Evolutionary conservation across 2,113 vertebrate species (phyloP).

Genomic region (Siphamia tubifer): DNA sequence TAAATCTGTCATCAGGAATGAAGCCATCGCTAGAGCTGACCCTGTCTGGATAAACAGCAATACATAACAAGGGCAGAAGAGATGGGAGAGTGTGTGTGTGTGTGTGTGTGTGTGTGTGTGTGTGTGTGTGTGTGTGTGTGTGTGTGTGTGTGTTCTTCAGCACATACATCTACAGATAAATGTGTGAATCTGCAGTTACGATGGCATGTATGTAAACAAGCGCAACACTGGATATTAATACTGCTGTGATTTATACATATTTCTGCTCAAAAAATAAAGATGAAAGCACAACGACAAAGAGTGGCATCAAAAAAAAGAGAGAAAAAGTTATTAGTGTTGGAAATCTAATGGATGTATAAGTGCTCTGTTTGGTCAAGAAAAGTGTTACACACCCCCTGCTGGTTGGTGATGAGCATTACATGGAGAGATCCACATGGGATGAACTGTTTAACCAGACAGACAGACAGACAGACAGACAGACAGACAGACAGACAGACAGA

Average conservation of each 20-base stretch:
- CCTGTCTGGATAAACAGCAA: slow-evolving; percentile 80
- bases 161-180: slow-evolving; percentile 1
- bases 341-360: background rate
- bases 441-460: slow-evolving; percentile 31
- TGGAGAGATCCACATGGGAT: slow-evolving; percentile 6
- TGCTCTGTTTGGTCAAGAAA: background rate
- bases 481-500: no score
- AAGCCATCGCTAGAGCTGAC: slow-evolving; percentile 75
- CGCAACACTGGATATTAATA: background rate
- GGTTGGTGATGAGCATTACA: slow-evolving; percentile 23
- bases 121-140: slow-evolving; percentile 9
- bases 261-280: background rate
- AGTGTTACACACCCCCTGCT: slow-evolving; percentile 60
- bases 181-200: background rate
- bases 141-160: slow-evolving; percentile 11
- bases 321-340: slow-evolving; percentile 7
- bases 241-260: background rate
- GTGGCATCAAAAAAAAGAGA: background rate
- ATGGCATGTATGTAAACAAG: background rate
- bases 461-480: no score
- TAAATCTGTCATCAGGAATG: slow-evolving; percentile 82
- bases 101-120: slow-evolving; percentile 18
- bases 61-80: slow-evolving; percentile 73
- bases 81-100: slow-evolving; percentile 17
- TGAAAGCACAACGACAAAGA: background rate